phyloP scores from a whole-genome alignment of 2,113 vertebrate species.

The Bos javanicus region DNA sequence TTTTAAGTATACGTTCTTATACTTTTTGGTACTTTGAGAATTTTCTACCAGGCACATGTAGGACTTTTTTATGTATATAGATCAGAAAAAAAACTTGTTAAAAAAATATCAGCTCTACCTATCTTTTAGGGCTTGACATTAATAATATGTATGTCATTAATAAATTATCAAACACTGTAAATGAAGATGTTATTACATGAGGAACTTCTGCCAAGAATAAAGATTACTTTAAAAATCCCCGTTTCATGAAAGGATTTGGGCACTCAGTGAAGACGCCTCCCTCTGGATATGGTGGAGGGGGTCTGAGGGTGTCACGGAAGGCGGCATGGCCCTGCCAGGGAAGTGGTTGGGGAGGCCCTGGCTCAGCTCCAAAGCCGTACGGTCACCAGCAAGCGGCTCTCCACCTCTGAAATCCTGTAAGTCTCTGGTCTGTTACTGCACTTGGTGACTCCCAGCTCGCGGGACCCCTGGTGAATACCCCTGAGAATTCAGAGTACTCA shows the following conservation, averaged over 20 bases:
- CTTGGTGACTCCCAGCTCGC: background rate
- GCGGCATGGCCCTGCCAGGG: fast-evolving
- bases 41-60: background rate
- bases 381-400: background rate
- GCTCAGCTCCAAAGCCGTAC: background rate
- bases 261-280: background rate
- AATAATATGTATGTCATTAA: background rate
- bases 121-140: background rate
- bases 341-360: background rate
- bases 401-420: background rate
- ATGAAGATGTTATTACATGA: background rate
- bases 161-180: background rate
- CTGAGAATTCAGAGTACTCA: background rate
- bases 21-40: background rate
- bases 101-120: background rate
- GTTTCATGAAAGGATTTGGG: background rate
- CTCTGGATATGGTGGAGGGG: background rate
- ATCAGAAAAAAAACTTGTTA: background rate
- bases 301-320: background rate
- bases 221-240: background rate
- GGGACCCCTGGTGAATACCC: background rate
- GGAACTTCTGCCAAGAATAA: background rate
- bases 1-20: background rate
- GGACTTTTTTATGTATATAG: background rate
- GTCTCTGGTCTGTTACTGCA: background rate